phyloP scores from a whole-genome alignment of 2,113 vertebrate genomes.

The Tapirus terrestris region DNA sequence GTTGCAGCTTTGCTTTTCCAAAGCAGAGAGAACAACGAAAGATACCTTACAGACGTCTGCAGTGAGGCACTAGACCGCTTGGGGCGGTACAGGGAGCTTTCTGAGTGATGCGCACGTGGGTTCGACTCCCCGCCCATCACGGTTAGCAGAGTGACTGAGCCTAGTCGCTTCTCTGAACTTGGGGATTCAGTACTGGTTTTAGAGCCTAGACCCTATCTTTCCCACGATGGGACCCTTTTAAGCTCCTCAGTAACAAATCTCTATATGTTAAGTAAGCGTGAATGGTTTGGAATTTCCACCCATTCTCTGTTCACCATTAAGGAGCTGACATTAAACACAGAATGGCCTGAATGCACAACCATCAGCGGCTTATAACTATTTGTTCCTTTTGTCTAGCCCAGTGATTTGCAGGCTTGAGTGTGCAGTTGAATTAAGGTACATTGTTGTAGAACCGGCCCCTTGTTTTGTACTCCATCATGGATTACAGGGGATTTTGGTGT shows the following conservation, averaged over 20 bases:
- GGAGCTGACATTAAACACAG: no score
- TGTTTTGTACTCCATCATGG: not conserved
- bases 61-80: not conserved
- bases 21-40: not conserved
- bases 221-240: not conserved
- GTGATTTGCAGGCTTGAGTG: not conserved
- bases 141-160: not conserved
- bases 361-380: not conserved
- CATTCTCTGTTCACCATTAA: no score
- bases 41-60: not conserved
- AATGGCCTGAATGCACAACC: not conserved
- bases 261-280: not conserved
- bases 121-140: rapidly evolving
- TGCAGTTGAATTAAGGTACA: not conserved
- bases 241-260: not conserved
- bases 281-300: no score
- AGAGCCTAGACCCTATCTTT: not conserved
- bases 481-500: not conserved
- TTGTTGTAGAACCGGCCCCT: not conserved
- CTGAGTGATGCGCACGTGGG: not conserved
- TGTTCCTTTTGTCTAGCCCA: not conserved
- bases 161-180: not conserved
- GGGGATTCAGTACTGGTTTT: not conserved
- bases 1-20: not conserved
- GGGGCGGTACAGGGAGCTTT: not conserved